Base-by-base conservation (phyloP, 2,888 invertebrate species). In the Plebejus melissa region DNA sequence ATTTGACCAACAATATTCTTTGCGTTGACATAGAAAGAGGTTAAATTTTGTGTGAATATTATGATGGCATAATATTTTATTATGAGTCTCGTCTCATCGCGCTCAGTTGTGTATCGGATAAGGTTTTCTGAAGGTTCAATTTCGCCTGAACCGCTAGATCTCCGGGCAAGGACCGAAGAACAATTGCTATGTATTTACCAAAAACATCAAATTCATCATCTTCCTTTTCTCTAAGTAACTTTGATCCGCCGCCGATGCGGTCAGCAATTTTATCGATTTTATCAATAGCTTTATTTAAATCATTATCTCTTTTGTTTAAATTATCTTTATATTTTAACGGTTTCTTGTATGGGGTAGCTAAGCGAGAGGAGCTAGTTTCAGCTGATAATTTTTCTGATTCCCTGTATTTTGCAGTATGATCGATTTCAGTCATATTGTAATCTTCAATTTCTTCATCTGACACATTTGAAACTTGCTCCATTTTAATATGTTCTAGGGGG, bases 261-360 rank as follows among this genome's bases (percentile, higher is more conserved):
- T 60, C 28, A 60, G 60, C 60, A 60, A 60, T 60, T 60, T 60
- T 11, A 60, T 32, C 60, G 28, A 60, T 60, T 60, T 60, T 28
- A 7, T 28, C 60, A 28, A 60, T 60, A 3, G 22, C 60, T 11
- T 60, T 60, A 32, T 60, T 60, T 28, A 60, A 28, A 60, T 28
- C 28, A 3, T 4, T 11, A 58, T 58, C 22, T 1, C 11, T 28
- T 60, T 60, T 60, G 4, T 11, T 2, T 9, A 9, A 28, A n/a
- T 58, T n/a, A 9, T 60, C 11, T 60, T 11, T 28, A 4, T 60
- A 2, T 28, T 60, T 28, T 28, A 11, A 28, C 60, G 28, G 11
- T 60, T 32, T 60, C 60, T 28, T 11, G 11, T 28, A 28, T 60
- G 60, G 60, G 11, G 28, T 11, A 60, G 11, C 11, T 1, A 60